phyloP scores from a whole-genome alignment of 2,797 vertebrate genomes.

The Limnodromus scolopaceus region DNA sequence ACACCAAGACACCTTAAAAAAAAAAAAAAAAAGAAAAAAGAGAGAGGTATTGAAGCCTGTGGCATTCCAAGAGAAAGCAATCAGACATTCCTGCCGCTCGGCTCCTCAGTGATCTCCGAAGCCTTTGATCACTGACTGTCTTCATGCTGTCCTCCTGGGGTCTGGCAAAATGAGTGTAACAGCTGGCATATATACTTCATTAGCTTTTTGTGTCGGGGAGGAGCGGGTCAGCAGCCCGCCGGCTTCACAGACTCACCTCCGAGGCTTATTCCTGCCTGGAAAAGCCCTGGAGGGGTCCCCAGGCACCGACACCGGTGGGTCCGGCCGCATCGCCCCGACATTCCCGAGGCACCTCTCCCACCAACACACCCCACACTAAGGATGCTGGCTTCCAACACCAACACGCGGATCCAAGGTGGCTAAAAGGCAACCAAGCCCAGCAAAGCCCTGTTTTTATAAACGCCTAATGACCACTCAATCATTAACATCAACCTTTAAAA shows the following conservation, averaged over 20 bases:
- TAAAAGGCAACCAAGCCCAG: neutral
- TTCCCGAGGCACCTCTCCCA: neutral
- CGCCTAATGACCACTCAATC: conserved; percentile 37
- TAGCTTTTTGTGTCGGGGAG: neutral
- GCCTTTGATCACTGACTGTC: conserved; percentile 68
- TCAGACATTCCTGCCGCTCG: conserved; percentile 63
- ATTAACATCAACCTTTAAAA: conserved; percentile 34
- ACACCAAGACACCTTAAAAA: conserved; percentile 47
- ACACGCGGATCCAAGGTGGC: fast-evolving
- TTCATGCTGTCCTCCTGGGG: conserved; percentile 65
- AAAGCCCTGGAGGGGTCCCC: fast-evolving
- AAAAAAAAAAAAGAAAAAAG: neutral
- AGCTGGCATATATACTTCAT: conserved; percentile 66
- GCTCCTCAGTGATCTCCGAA: conserved; percentile 57
- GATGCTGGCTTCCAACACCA: fast-evolving
- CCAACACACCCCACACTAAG: neutral
- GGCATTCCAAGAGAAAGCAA: conserved; percentile 70
- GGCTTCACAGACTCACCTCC: neutral
- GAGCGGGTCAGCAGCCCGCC: neutral
- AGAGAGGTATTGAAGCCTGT: conserved; percentile 1
- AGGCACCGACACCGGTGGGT: neutral
- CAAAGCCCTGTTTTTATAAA: neutral
- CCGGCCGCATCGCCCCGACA: neutral
- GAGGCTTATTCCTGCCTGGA: neutral
- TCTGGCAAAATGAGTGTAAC: conserved; percentile 64